Evolutionary conservation across 2,888 invertebrate species (phyloP), one percentile per base, ranked within the genome.

Genomic region (Ophion obscuratus): DNA sequence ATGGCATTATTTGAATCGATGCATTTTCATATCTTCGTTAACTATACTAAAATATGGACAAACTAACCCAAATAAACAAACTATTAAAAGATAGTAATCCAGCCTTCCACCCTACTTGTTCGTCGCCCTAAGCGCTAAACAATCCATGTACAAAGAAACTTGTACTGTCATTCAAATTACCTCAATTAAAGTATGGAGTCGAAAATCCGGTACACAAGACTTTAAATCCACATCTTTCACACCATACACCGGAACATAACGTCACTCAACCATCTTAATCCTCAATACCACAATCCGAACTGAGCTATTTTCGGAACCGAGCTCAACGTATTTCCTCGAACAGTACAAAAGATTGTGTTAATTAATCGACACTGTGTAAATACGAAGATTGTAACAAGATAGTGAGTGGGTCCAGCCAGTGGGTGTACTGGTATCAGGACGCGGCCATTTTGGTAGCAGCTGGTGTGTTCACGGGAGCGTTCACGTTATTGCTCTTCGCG

Each of bases 371-470:
- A 27, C 47, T 53, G n/a, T 7, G n/a, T 6, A 47, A 47, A 66
- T 66, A 62, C 10, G 20, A 66, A 17, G n/a, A 31, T 64, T n/a
- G 53, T n/a, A 27, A n/a, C n/a, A 47, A 47, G 14, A 9, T 40
- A 11, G 31, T 17, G 64, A 40, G 66, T 59, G 24, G 40, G 73
- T 78, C 59, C 71, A 74, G 84, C 70, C 81, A 85, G 73, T 62
- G 85, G 47, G 64, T 75, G 70, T 79, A 83, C 79, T 87, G 81
- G 83, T 87, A 86, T 91, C 90, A 90, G 81, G 91, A 89, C 89
- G 89, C 90, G 89, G 92, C 91, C 92, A 92, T 92, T 91, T 92
- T 91, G 91, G 91, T 91, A 91, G 88, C 89, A 88, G 88, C 89
- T 87, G 81, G 79, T 85, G 83, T 62, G 75, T 57, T 84, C 79